Base-by-base conservation (phyloP, 2,113 vertebrate species). In the Tragelaphus scriptus region DNA sequence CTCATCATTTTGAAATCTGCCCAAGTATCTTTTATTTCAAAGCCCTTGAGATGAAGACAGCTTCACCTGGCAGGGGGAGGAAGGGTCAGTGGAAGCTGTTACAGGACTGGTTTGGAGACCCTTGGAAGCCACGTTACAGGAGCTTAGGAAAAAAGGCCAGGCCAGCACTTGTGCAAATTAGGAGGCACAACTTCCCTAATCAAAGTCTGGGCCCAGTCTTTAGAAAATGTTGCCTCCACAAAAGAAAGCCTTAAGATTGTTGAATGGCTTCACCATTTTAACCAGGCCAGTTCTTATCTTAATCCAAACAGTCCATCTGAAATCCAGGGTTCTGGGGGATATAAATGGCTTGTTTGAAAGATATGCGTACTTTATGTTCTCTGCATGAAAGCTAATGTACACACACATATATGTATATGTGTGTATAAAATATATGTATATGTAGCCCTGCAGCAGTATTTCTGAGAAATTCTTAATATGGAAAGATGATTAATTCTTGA, bases 151-250 rank as follows among this genome's bases (percentile, higher is more conserved):
- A 63, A 63, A 40, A 47, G 71, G 13, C 23, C 85, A 61, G 40
- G 3, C 0, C 2, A 30, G 17, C 51, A 36, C 32, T 2, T n/a
- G 14, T 36, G 80, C 47, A 63, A 28, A 28, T 19, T 36, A 53
- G 75, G 75, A 88, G 17, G 53, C 32, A 40, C 13, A 55, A 51
- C 17, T 65, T 81, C 36, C 25, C 90, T 23, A 55, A 87, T 44
- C 11, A 61, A 53, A 87, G n/a, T 49, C 84, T 32, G 59, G 79
- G n/a, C 88, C 68, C 44, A 97, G 94, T 94, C 94, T 90, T 97
- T 63, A 98, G 93, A 96, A 98, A 98, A 97, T 92, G n/a, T 82
- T 97, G 81, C 90, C 95, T 97, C 87, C 84, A 97, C 85, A 97
- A 97, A 88, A 92, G 86, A 88, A 97, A 97, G 85, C 82, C 80